phyloP scores from a whole-genome alignment of 2,888 invertebrate species.

The Acrocyrtus sp. region DNA sequence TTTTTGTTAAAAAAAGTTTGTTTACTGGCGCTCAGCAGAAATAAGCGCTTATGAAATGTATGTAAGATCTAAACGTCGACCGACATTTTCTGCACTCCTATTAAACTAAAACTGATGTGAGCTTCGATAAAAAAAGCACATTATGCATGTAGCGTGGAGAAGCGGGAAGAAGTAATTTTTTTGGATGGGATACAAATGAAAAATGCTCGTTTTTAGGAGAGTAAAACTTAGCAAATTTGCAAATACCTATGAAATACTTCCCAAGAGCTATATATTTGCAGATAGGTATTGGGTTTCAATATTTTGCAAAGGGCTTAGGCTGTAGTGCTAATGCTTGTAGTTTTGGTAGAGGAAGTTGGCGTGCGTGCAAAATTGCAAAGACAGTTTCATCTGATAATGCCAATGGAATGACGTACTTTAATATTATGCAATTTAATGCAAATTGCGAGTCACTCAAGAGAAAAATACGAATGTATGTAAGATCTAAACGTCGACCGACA shows the following conservation, averaged over 20 bases:
- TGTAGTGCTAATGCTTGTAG: background rate
- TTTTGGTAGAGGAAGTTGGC: background rate
- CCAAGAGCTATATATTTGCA: no score
- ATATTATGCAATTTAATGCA: no score
- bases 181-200: conserved; percentile 3
- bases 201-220: no score
- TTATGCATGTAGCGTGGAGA: background rate
- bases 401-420: no score
- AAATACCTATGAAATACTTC: background rate
- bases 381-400: no score
- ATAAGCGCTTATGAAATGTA: background rate
- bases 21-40: background rate
- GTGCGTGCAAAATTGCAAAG: no score
- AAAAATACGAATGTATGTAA: background rate
- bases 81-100: no score
- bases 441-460: no score
- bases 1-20: background rate
- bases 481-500: background rate
- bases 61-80: background rate
- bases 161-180: background rate
- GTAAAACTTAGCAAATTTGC: no score
- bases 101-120: no score
- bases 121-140: background rate
- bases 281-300: background rate
- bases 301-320: background rate